Evolutionary conservation across 2,113 vertebrate species (phyloP).

Genomic region (Noturus placidus): DNA sequence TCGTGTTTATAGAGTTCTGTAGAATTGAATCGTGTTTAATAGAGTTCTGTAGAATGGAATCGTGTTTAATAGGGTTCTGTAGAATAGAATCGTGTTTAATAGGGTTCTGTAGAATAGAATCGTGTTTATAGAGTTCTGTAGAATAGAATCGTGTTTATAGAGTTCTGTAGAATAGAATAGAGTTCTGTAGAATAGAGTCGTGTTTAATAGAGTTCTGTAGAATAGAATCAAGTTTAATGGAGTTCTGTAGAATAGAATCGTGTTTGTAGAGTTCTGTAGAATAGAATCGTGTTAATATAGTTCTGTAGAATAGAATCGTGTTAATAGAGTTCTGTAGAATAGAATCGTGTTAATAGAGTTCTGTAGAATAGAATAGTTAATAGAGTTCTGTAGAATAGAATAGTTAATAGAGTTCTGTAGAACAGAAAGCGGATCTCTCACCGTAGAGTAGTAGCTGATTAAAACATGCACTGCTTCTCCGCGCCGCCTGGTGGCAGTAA

Average conservation of each 20-base stretch:
- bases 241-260: background rate
- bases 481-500: background rate
- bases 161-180: too few relatives aligned
- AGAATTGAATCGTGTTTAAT: background rate
- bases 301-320: too few relatives aligned
- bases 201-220: too few relatives aligned
- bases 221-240: too few relatives aligned
- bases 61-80: too few relatives aligned
- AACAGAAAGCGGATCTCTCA: background rate
- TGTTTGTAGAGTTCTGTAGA: background rate
- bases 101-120: background rate
- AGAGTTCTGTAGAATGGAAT: background rate
- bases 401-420: too few relatives aligned
- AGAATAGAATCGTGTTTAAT: too few relatives aligned
- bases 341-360: background rate
- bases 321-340: background rate
- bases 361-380: background rate
- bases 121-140: background rate
- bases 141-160: background rate
- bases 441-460: background rate
- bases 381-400: background rate
- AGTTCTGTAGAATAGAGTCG: too few relatives aligned
- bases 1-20: background rate
- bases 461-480: background rate
- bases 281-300: too few relatives aligned